Conservation (phyloP, 1,140 invertebrate genomes). For the Armadillidium nasatum region DNA sequence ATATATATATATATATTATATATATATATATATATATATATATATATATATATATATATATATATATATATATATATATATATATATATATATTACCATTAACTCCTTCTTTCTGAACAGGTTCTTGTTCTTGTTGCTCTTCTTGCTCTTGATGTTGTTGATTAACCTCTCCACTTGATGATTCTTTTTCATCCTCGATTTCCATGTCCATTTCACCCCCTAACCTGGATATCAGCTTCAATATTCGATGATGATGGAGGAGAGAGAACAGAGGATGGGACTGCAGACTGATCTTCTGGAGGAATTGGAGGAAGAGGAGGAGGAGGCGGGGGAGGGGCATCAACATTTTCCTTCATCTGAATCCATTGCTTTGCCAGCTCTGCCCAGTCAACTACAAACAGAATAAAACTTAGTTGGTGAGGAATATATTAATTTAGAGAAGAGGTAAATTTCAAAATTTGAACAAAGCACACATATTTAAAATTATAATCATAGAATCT, state of each 20-base stretch:
- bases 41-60: no score
- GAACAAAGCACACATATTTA: no score
- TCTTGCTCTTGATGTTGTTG: background rate
- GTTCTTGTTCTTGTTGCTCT: no score
- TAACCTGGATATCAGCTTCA: constrained; percentile 51
- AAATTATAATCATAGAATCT: no score
- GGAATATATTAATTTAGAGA: no score
- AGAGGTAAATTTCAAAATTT: no score
- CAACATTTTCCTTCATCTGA: constrained; percentile 74
- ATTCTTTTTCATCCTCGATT: constrained; percentile 62
- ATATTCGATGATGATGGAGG: constrained; percentile 47
- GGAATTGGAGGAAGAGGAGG: constrained; percentile 50
- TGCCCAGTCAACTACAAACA: constrained; percentile 86
- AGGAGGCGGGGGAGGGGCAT: constrained; percentile 52
- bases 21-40: no score
- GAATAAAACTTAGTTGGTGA: no score
- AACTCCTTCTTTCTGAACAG: no score
- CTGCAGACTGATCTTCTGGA: constrained; percentile 46
- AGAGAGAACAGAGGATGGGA: constrained; percentile 51
- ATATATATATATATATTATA: no score
- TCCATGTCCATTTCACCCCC: constrained; percentile 81
- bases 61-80: no score
- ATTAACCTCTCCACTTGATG: background rate
- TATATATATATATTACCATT: no score
- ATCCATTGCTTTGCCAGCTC: constrained; percentile 95